These are phyloP conservation scores for Hetaerina titia DNA, from an alignment of 2,888 invertebrate genomes.

Conservation along the genomic window DNA sequence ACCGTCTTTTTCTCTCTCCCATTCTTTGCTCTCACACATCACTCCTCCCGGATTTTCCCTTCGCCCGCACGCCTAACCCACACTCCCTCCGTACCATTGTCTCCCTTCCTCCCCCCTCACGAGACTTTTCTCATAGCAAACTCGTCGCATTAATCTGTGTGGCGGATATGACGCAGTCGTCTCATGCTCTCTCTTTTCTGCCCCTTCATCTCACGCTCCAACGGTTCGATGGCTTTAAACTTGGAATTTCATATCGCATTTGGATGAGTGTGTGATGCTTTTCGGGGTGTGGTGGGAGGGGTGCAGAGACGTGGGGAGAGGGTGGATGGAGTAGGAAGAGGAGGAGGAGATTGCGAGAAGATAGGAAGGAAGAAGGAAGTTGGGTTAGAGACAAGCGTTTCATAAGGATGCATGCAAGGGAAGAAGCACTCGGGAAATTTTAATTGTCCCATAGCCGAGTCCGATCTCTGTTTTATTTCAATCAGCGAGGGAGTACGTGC, in stretches of 20 bases:
- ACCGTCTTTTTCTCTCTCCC: too few species aligned
- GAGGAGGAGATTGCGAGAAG: too few species aligned
- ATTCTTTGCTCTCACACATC: too few species aligned
- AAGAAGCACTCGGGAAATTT: background rate
- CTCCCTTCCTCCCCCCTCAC: too few species aligned
- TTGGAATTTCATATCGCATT: background rate
- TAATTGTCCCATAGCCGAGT: background rate
- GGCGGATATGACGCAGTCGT: too few species aligned
- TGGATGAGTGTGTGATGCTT: background rate
- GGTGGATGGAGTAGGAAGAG: too few species aligned
- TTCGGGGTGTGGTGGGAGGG: background rate
- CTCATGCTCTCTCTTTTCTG: background rate
- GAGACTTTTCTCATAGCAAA: too few species aligned
- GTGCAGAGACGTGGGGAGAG: background rate
- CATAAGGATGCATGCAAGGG: background rate
- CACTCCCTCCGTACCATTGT: too few species aligned
- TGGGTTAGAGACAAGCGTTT: background rate
- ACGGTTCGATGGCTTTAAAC: background rate
- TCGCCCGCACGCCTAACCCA: too few species aligned
- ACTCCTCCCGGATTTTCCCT: too few species aligned
- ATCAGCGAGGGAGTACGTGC: background rate
- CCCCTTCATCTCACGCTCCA: background rate
- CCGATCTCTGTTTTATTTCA: background rate
- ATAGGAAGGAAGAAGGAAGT: background rate
- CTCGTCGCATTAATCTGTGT: too few species aligned